Evolutionary conservation across 2,797 vertebrate species (phyloP).

Genomic region (Vultur gryphus): DNA sequence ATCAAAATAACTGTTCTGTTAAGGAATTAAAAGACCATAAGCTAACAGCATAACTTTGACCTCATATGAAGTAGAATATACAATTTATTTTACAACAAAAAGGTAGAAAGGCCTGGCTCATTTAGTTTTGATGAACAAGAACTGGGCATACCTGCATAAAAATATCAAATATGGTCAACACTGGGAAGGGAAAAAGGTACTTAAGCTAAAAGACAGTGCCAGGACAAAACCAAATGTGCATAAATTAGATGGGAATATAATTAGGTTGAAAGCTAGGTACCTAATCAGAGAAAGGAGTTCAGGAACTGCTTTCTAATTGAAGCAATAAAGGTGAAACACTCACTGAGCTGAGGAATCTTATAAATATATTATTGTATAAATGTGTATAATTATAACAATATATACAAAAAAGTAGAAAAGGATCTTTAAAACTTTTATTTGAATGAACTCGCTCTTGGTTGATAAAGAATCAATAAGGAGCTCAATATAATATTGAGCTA

Average conservation of each 20-base stretch:
- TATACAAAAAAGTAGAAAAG: not conserved
- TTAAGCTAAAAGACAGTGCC: not conserved
- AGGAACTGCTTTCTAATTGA: not conserved
- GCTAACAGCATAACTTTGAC: not conserved
- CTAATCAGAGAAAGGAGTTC: not conserved
- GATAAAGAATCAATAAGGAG: not conserved
- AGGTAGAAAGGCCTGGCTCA: not conserved
- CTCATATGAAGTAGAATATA: not conserved
- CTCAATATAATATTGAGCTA: not conserved
- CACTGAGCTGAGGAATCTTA: not conserved
- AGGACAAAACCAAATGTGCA: not conserved
- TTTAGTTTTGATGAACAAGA: not conserved
- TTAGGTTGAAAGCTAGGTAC: not conserved
- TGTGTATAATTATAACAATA: not conserved
- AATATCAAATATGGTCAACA: not conserved
- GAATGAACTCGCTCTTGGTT: not conserved
- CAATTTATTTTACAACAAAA: not conserved
- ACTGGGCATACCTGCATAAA: not conserved
- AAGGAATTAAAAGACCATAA: not conserved
- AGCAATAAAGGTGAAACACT: not conserved
- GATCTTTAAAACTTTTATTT: not conserved
- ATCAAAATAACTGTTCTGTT: not conserved
- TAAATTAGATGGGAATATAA: not conserved
- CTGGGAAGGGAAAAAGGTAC: not conserved
- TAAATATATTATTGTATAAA: not conserved